Conservation (phyloP, 1,140 invertebrate species). For the Odontomachus brunneus region DNA sequence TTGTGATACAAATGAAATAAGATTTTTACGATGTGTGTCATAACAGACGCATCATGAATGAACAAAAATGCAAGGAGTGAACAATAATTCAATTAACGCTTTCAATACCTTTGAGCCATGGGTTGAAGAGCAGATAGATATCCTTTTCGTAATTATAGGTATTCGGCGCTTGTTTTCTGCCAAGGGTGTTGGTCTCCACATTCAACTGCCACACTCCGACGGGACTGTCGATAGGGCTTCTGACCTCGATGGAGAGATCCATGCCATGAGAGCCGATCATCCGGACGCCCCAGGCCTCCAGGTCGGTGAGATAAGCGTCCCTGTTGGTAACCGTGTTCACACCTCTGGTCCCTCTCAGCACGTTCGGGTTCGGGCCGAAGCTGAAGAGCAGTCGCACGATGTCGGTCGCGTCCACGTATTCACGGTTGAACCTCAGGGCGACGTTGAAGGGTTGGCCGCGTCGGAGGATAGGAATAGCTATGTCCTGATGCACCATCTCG, state of each 20-base stretch:
- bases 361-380: slow-evolving; percentile 81
- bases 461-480: slow-evolving; percentile 84
- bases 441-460: slow-evolving; percentile 86
- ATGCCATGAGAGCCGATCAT: slow-evolving; percentile 71
- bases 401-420: slow-evolving; percentile 78
- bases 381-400: slow-evolving; percentile 80
- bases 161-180: slow-evolving; percentile 69
- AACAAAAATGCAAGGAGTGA: background rate
- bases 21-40: background rate
- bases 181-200: slow-evolving; percentile 79
- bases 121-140: slow-evolving; percentile 93
- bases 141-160: slow-evolving; percentile 77
- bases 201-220: slow-evolving; percentile 82
- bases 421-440: slow-evolving; percentile 84
- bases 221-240: slow-evolving; percentile 82
- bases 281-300: slow-evolving; percentile 81
- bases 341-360: slow-evolving; percentile 79
- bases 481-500: slow-evolving; percentile 84
- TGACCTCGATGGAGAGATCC: slow-evolving; percentile 79
- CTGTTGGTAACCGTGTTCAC: slow-evolving; percentile 74
- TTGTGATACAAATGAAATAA: background rate
- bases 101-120: slow-evolving; percentile 90
- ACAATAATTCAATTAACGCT: background rate
- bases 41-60: background rate
- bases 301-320: slow-evolving; percentile 74